These are phyloP conservation scores for Nasonovia ribisnigri DNA, from an alignment of 2,888 invertebrate species.

Conservation along the genomic window DNA sequence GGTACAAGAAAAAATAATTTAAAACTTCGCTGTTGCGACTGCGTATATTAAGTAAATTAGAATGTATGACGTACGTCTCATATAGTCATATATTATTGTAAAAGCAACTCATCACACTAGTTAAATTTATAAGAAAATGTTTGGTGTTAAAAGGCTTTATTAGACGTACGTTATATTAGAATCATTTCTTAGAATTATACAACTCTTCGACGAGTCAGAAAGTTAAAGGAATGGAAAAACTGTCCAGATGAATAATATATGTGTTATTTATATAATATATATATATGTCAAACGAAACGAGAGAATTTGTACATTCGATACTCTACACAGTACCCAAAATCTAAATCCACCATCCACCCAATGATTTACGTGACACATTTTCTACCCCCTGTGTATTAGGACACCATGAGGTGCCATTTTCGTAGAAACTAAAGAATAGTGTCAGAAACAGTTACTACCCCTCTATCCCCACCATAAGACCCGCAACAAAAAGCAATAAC, in stretches of 20 bases:
- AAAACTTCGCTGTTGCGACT: neutral
- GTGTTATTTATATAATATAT: neutral
- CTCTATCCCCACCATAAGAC: neutral
- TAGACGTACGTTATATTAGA: neutral
- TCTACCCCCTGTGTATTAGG: neutral
- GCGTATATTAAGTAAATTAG: neutral
- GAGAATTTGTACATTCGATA: neutral
- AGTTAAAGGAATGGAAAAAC: neutral
- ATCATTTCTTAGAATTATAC: constrained; percentile 9
- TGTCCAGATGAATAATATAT: neutral
- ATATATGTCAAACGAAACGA: neutral
- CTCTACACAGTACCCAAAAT: neutral
- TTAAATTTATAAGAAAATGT: neutral
- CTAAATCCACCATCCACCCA: neutral
- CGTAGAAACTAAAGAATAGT: neutral
- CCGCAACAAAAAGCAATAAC: neutral
- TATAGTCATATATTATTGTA: neutral
- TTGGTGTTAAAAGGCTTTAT: constrained; percentile 5
- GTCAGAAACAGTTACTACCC: constrained; percentile 12
- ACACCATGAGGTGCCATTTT: neutral
- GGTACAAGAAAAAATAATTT: neutral
- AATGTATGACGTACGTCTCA: neutral
- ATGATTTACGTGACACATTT: constrained; percentile 46
- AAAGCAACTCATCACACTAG: neutral
- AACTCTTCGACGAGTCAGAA: neutral